Conservation (phyloP, 2,888 invertebrate genomes). For the Eupithecia subumbrata region DNA sequence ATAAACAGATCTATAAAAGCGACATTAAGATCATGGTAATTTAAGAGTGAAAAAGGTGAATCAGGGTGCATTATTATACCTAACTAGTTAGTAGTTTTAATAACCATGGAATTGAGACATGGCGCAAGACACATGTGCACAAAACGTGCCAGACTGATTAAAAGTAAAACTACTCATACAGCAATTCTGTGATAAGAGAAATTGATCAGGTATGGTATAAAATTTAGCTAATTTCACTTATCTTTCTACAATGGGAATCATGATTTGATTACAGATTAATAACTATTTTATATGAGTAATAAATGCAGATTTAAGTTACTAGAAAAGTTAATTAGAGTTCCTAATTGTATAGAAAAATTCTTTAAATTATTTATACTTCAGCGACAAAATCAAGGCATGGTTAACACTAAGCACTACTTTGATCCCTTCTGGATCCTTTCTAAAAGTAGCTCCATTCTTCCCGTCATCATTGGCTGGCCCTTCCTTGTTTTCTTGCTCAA, state of each 20-base stretch:
- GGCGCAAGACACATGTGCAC: neutral
- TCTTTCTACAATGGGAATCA: neutral
- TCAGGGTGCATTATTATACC: neutral
- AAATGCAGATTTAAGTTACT: neutral
- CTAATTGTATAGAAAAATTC: neutral
- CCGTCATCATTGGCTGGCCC: slow-evolving; percentile 94
- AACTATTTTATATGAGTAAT: neutral
- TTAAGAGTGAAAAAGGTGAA: slow-evolving; percentile 7
- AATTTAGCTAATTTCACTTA: neutral
- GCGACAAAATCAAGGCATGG: neutral
- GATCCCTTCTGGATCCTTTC: slow-evolving; percentile 87
- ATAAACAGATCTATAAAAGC: neutral
- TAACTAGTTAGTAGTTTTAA: slow-evolving; percentile 8
- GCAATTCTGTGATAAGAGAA: neutral
- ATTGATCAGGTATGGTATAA: neutral
- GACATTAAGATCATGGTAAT: slow-evolving; percentile 23
- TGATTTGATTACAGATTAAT: neutral
- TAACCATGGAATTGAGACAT: slow-evolving; percentile 13
- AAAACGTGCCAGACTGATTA: neutral
- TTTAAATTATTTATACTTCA: neutral
- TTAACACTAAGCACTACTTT: neutral
- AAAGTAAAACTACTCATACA: neutral
- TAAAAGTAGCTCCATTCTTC: slow-evolving; percentile 89
- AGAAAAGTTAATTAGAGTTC: neutral
- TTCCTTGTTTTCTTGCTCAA: slow-evolving; percentile 90